Base-by-base conservation (phyloP, 1,140 invertebrate genomes). In the Triops cancriformis region DNA sequence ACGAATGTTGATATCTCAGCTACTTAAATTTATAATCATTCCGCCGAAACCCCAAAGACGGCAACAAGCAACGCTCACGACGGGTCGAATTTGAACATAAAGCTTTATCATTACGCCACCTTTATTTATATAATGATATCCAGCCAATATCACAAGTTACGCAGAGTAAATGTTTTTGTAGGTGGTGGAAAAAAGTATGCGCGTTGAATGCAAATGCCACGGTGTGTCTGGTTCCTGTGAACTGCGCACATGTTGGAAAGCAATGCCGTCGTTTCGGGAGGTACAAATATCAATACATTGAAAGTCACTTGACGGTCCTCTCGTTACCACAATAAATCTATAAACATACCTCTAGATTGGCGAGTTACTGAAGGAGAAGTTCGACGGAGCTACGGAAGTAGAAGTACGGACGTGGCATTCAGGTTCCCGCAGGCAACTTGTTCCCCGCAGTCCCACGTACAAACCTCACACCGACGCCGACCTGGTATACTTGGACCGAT, bases 161-260 rank as follows among this genome's bases (percentile, higher is more conserved):
- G 23, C 14, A 12, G 18, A n/a, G 23, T 18, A 64, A 72, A 76
- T 80, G 74, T 76, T 77, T n/a, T 76, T 72, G 12, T 80, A 80
- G 82, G 79, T 83, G 73, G 77, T 84, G 43, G 81, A 83, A 78
- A 73, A 80, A 12, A 83, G 85, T 81, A 83, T 86, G 82, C 83
- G 83, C 72, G 81, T 87, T 73, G 82, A 85, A 79, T 88, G 87
- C 81, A 88, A 87, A 80, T 88, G 87, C 81, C 86, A 88, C 79
- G 87, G 87, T 7, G 86, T 87, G 14, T 86, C 86, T 64, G 87
- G 86, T 0, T 87, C 87, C 11, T 88, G 87, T 78, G 84, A 86
- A 10, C 81, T 87, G 12, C 83, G 86, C 42, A 87, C 87, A 0
- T 88, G 87, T 80, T 88, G 87, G 87, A 81, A 83, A 41, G 85